Percentiles rank a stretch among this genome's conserved stretches.
Evolutionary conservation across 2,888 invertebrate species (phyloP).

Genomic region (Euzophera pinguis): DNA sequence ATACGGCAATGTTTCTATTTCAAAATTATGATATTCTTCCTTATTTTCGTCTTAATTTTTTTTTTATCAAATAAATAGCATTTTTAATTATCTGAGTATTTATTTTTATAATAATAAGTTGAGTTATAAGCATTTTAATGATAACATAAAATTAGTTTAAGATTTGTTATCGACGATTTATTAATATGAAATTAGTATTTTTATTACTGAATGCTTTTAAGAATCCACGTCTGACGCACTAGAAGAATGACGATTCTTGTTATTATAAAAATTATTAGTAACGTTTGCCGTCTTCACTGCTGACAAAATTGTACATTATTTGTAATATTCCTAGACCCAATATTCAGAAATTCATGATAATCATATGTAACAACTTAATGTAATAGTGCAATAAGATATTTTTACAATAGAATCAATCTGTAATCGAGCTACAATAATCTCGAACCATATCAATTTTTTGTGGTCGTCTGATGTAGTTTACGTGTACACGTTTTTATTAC

Average conservation of each 20-base stretch:
- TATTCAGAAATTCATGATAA: conserved; percentile 5
- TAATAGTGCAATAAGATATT: conserved; percentile 23
- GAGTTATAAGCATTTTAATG: not conserved
- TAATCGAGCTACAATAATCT: conserved; percentile 18
- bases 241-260: too few relatives aligned
- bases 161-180: too few relatives aligned
- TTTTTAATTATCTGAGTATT: not conserved
- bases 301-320: conserved; percentile 12
- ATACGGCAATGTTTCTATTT: conserved; percentile 8
- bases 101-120: conserved; percentile 1
- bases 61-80: not conserved
- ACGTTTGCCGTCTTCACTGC: conserved; percentile 8
- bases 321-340: conserved; percentile 4
- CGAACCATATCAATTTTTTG: conserved; percentile 22
- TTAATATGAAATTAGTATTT: too few relatives aligned
- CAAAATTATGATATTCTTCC: not conserved
- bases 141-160: not conserved
- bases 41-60: too few relatives aligned
- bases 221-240: too few relatives aligned
- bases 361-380: conserved; percentile 10
- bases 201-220: too few relatives aligned
- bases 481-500: conserved; percentile 24
- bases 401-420: conserved; percentile 18
- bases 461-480: conserved; percentile 16
- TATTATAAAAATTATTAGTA: not conserved